These are phyloP conservation scores for Ptilonorhynchus violaceus DNA, from an alignment of 2,113 vertebrate species.

Conservation along the genomic window DNA sequence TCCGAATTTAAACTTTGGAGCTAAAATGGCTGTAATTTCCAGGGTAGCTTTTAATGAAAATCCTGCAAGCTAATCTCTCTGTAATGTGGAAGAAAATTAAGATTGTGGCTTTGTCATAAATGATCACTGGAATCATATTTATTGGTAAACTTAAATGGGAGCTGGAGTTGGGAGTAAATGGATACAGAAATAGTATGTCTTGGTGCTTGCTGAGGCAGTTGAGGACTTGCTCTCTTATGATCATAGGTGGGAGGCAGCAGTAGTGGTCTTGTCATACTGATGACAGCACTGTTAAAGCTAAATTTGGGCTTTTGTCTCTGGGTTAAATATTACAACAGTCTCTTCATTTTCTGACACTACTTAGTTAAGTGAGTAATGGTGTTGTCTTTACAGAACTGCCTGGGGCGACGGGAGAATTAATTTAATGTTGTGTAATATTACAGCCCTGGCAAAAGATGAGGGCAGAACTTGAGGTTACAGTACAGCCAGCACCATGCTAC, in stretches of 20 bases:
- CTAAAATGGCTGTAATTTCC: background rate
- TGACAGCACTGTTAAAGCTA: background rate
- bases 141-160: background rate
- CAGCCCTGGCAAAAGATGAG: background rate
- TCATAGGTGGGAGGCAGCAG: background rate
- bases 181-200: too few relatives aligned
- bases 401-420: rapidly evolving
- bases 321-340: background rate
- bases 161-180: background rate
- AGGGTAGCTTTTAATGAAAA: background rate
- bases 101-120: background rate
- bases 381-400: background rate
- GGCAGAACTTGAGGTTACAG: background rate
- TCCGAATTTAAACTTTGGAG: background rate
- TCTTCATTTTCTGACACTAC: background rate
- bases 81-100: background rate
- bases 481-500: background rate
- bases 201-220: background rate
- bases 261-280: background rate
- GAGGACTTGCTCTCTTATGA: background rate
- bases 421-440: background rate
- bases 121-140: background rate
- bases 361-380: background rate
- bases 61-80: background rate
- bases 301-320: background rate